Conservation (phyloP, 2,797 vertebrate species). For the Helostoma temminkii region DNA sequence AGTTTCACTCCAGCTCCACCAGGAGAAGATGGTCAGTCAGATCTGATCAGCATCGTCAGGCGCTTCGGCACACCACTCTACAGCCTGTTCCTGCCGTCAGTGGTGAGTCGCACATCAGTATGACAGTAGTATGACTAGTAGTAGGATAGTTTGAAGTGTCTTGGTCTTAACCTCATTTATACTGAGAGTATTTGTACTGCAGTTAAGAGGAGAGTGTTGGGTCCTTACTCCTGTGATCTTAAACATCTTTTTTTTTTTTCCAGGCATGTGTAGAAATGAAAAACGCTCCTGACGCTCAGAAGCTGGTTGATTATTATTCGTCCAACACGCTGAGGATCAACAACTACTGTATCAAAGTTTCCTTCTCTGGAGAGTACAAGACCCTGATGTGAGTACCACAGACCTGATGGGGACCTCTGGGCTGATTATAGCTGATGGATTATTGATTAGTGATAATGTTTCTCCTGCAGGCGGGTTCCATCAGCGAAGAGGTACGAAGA, state of each 20-base stretch:
- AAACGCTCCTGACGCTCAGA: conserved; percentile 68
- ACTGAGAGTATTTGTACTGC: too few species aligned
- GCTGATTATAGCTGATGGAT: neutral
- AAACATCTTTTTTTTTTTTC: neutral
- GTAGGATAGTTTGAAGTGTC: too few species aligned
- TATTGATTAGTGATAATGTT: neutral
- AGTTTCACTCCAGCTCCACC: conserved; percentile 74
- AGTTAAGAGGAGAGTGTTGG: too few species aligned
- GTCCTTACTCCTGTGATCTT: too few species aligned
- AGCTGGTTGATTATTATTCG: conserved; percentile 78
- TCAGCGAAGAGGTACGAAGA: conserved; percentile 61
- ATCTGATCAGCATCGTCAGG: conserved; percentile 74
- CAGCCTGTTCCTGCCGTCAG: conserved; percentile 75
- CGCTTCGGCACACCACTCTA: conserved; percentile 78
- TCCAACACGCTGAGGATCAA: conserved; percentile 74
- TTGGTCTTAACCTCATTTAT: too few species aligned
- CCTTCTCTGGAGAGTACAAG: conserved; percentile 78
- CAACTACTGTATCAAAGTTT: conserved; percentile 62
- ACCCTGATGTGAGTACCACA: conserved; percentile 71
- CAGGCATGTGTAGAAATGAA: conserved; percentile 83
- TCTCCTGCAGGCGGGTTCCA: conserved; percentile 51
- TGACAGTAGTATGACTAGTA: too few species aligned
- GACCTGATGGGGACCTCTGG: neutral
- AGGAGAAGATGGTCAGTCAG: conserved; percentile 61
- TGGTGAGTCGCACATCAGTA: conserved; percentile 60